Evolutionary conservation across 1,140 invertebrate genomes (phyloP), one percentile per base, ranked within the genome.

Genomic region (Drosophila kanapiae): DNA sequence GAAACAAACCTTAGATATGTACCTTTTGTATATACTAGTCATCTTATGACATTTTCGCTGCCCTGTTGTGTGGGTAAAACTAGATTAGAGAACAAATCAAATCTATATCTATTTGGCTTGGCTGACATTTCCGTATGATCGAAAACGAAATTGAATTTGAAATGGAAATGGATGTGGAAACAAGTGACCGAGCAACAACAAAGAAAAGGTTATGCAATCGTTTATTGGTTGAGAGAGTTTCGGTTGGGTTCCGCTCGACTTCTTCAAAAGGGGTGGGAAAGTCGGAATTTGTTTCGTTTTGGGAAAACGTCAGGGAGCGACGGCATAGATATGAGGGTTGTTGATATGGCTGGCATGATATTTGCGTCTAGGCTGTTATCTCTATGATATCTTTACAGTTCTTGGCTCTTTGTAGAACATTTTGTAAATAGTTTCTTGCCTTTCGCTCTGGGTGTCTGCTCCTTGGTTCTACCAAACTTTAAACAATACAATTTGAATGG

Each of bases 161-260:
- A 68, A 67, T 69, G 31, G 47, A 65, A 49, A 49, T 49, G 48
- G 47, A 6, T 49, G 7, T 40, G 47, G 37, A 70, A 43, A 38
- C 48, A 53, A 69, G 64, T 56, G 49, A 38, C 63, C 37, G 14
- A 18, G 27, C 38, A 45, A 38, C 27, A 57, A 71, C 27, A 38
- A 71, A 49, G 54, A 49, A 71, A 49, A 59, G 67, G 67, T 70
- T 70, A 70, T 70, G 67, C 67, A 70, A 70, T 54, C 67, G 38
- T 37, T 70, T 67, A 45, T 51, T 37, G 67, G 61, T 53, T 54
- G 62, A 70, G 62, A 54, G 67, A 70, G 48, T 67, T 67, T 63
- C 3, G 23, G 23, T 67, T n/a, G 47, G 65, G 37, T 69, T 70
- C 48, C 48, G 67, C 65, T 67, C 37, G 61, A 67, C 67, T 70